phyloP scores from a whole-genome alignment of 2,797 vertebrate species.

The Pangasius djambal region DNA sequence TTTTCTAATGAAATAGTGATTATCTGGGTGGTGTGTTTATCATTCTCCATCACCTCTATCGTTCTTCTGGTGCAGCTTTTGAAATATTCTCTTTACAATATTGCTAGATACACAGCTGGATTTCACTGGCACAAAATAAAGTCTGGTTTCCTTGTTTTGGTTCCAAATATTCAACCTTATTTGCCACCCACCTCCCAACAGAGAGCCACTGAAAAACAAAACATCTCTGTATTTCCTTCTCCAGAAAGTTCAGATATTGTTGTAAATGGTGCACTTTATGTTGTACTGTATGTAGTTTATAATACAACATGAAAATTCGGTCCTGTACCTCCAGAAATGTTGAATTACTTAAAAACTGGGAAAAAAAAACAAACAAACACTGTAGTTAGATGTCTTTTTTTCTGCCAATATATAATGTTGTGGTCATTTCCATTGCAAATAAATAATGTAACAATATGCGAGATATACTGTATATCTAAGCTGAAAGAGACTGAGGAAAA shows the following conservation, averaged over 20 bases:
- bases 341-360: background rate
- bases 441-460: background rate
- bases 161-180: background rate
- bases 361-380: too few relatives aligned
- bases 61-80: background rate
- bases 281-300: background rate
- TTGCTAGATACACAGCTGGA: too few relatives aligned
- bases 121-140: background rate
- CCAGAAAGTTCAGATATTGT: too few relatives aligned
- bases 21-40: constrained; percentile 25
- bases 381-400: background rate
- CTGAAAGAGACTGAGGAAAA: background rate
- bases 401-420: background rate
- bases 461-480: background rate
- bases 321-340: background rate
- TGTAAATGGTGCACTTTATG: background rate
- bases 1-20: constrained; percentile 22
- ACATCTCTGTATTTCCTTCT: background rate
- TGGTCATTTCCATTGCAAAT: background rate
- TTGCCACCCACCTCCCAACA: too few relatives aligned
- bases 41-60: constrained; percentile 4
- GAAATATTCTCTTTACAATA: background rate
- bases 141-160: background rate
- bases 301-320: background rate
- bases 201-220: background rate